Evolutionary conservation across 2,888 invertebrate genomes (phyloP).

Genomic region (Tachina fera): DNA sequence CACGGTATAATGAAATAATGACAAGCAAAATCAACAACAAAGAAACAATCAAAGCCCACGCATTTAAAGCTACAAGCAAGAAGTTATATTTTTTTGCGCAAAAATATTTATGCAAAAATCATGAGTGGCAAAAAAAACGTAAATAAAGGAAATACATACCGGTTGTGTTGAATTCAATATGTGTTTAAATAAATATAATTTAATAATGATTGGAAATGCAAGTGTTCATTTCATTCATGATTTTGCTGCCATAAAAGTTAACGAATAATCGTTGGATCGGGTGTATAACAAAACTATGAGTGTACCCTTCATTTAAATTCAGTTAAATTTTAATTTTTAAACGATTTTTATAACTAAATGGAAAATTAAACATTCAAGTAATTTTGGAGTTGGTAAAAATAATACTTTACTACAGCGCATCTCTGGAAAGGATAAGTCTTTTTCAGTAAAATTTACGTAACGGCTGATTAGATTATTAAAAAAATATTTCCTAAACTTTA

Average conservation of each 20-base stretch:
- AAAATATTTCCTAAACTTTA: too few species aligned
- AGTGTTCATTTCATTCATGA: constrained; percentile 42
- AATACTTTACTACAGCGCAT: too few species aligned
- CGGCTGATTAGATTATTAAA: too few species aligned
- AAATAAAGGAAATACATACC: constrained; percentile 49
- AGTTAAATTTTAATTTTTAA: neutral
- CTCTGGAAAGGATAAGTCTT: too few species aligned
- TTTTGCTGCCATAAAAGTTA: neutral
- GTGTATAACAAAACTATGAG: neutral
- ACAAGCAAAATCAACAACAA: constrained; percentile 11
- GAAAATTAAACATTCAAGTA: too few species aligned
- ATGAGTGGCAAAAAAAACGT: constrained; percentile 9
- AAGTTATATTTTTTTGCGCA: constrained; percentile 5
- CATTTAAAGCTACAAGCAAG: neutral
- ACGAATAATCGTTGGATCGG: neutral
- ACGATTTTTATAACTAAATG: too few species aligned
- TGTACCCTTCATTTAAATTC: neutral
- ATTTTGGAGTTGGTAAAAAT: too few species aligned
- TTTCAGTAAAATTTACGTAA: too few species aligned
- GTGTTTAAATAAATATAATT: constrained; percentile 5
- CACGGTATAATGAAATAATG: constrained; percentile 1
- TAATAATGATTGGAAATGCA: constrained; percentile 35
- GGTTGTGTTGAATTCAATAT: constrained; percentile 28
- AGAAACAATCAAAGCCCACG: constrained; percentile 26
- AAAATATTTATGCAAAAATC: constrained; percentile 41